Evolutionary conservation across 2,888 invertebrate species (phyloP).

Genomic region (Bellardia bayeri): DNA sequence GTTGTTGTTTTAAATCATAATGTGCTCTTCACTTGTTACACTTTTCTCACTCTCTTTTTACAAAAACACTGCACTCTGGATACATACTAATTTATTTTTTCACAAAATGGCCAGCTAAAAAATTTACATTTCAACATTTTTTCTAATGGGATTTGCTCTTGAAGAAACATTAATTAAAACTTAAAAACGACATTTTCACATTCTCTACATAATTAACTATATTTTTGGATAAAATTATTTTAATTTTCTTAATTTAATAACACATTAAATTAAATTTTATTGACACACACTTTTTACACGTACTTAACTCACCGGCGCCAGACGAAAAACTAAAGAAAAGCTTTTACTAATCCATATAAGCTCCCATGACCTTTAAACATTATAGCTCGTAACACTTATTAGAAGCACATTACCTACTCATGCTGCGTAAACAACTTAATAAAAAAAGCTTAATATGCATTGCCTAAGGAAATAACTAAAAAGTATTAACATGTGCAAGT

Average conservation of each 20-base stretch:
- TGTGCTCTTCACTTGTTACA: no score
- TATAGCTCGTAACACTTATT: not conserved
- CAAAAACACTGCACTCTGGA: not conserved
- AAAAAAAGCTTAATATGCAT: no score
- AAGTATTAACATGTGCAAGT: no score
- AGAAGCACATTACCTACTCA: not conserved
- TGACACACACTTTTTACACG: not conserved
- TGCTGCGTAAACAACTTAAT: not conserved
- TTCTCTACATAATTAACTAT: not conserved
- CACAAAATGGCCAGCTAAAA: no score
- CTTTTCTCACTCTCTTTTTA: no score
- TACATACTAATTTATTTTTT: not conserved
- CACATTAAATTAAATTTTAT: slow-evolving; percentile 1
- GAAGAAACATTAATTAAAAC: not conserved
- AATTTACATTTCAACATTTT: not conserved
- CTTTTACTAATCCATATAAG: slow-evolving; percentile 10
- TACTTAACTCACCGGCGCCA: not conserved
- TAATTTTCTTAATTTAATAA: slow-evolving; percentile 30
- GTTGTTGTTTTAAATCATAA: no score
- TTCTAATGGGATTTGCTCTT: not conserved
- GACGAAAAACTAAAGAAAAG: not conserved
- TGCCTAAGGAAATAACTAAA: no score
- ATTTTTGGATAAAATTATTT: not conserved
- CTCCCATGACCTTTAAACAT: slow-evolving; percentile 20
- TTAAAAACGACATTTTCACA: not conserved